Base-by-base conservation (phyloP, 2,797 vertebrate species). In the Synaphobranchus kaupii region DNA sequence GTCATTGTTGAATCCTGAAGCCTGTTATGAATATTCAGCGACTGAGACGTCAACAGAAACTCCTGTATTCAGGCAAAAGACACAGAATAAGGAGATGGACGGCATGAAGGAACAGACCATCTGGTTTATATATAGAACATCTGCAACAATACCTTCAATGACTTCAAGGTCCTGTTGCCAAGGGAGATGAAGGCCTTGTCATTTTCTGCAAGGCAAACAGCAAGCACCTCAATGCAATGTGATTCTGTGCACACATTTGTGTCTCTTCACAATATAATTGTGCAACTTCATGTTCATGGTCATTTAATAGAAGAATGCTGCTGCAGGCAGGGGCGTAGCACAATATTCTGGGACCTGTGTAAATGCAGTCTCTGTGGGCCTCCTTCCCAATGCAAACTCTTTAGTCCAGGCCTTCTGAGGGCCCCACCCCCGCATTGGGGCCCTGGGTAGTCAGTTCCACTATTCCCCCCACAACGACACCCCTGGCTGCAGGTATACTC, bases 101-200 rank as follows among this genome's bases (percentile, higher is more conserved):
- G 9, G 54, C 1, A 56, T 7, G 54, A 10, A 44, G 85, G 52
- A 76, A 39, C 34, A 47, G 34, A 47, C 73, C 39, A 78, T 78
- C 34, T 44, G 34, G 34, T 78, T 78, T 7, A 78, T 47, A 78
- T 4, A 47, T 39, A 54, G 48, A 54, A 13, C 20, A 60, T 56
- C n/a, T 56, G 83, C 4, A 28, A 56, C 44, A 90, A 87, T 95
- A 98, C 97, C 97, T 97, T 97, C 86, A 97, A 93, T 83, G 96
- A 96, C 90, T 95, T 96, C 85, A 98, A 91, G 3, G 96, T 97
- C 93, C 96, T 97, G 89, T 94, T 94, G 81, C 97, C 97, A 86
- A 98, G 93, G 1, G 96, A 97, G 89, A 98, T 94, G 86, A 93
- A 92, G 78, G 95, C 94, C 89, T 95, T 95, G 8, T 90, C 94